A percentile compares a stretch with the other conserved stretches of the same genome.
phyloP scores from a whole-genome alignment of 2,888 invertebrate species.

The Amitus sp. region DNA sequence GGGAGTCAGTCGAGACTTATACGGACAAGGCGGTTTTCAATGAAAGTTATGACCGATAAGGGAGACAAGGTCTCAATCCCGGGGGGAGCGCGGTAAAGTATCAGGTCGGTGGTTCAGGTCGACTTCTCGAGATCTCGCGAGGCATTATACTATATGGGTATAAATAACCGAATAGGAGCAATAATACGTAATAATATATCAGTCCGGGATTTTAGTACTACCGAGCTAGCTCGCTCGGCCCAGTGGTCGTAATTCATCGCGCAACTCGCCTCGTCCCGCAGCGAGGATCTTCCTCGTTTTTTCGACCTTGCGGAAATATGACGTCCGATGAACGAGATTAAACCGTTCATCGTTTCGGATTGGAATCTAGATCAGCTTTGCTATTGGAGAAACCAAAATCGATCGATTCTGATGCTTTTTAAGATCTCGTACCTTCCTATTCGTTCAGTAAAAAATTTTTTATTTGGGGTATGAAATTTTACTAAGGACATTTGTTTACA shows the following conservation, averaged over 20 bases:
- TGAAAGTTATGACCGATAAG: constrained; percentile 55
- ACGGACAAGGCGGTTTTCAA: constrained; percentile 41
- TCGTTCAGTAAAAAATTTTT: too few species aligned
- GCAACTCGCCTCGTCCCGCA: constrained; percentile 48
- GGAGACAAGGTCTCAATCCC: constrained; percentile 61
- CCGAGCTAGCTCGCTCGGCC: constrained; percentile 59
- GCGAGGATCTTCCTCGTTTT: background rate
- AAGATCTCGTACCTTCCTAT: too few species aligned
- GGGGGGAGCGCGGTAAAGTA: constrained; percentile 54
- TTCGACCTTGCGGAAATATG: too few species aligned
- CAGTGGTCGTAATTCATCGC: constrained; percentile 65
- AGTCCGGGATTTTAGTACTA: constrained; percentile 65
- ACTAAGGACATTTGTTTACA: too few species aligned
- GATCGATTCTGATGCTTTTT: too few species aligned
- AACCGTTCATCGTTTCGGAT: background rate
- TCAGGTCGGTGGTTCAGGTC: constrained; percentile 54
- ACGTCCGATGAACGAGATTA: too few species aligned
- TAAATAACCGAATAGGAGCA: constrained; percentile 66
- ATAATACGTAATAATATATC: constrained; percentile 67
- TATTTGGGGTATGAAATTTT: too few species aligned
- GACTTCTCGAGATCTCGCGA: constrained; percentile 59
- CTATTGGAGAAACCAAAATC: too few species aligned
- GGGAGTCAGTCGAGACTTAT: constrained; percentile 33
- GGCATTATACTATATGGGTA: constrained; percentile 66
- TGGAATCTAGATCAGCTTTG: too few species aligned